A percentile compares a stretch with the other conserved stretches of the same genome.
Conservation (phyloP, 1,140 invertebrate genomes). For the Monochamus saltuarius region DNA sequence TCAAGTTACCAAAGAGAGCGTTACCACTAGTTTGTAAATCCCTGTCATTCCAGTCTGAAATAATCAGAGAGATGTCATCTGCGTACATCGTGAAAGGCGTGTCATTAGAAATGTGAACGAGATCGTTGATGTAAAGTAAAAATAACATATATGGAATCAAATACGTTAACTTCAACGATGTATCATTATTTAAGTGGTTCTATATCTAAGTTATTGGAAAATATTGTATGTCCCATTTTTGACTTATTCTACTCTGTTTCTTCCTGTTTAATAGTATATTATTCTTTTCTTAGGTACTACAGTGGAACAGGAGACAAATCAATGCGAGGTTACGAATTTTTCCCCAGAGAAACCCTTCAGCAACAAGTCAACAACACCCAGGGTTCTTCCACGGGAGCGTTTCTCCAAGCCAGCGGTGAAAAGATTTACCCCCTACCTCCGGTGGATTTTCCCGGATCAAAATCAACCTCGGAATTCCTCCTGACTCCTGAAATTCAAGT, state of each 20-base stretch:
- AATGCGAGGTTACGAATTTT: constrained; percentile 75
- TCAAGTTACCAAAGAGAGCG: no score
- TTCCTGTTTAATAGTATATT: not conserved
- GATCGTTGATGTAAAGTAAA: no score
- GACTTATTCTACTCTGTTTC: not conserved
- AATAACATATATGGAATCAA: no score
- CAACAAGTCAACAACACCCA: constrained; percentile 54
- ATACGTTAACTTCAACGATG: no score
- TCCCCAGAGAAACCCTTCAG: constrained; percentile 69
- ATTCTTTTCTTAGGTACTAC: constrained; percentile 63
- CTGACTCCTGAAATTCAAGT: constrained; percentile 52
- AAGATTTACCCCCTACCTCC: constrained; percentile 52
- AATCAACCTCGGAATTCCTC: constrained; percentile 49
- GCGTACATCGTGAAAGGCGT: no score
- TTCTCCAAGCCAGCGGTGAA: constrained; percentile 57
- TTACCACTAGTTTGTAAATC: no score
- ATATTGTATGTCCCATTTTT: no score
- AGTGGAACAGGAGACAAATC: constrained; percentile 73
- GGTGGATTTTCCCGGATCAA: constrained; percentile 36
- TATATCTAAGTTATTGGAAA: no score
- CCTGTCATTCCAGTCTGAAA: no score
- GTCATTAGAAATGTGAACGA: no score
- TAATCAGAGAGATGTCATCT: no score
- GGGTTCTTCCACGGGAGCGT: constrained; percentile 55
- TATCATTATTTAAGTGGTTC: no score